phyloP scores from a whole-genome alignment of 2,888 invertebrate species.

The Ametastegia equiseti region DNA sequence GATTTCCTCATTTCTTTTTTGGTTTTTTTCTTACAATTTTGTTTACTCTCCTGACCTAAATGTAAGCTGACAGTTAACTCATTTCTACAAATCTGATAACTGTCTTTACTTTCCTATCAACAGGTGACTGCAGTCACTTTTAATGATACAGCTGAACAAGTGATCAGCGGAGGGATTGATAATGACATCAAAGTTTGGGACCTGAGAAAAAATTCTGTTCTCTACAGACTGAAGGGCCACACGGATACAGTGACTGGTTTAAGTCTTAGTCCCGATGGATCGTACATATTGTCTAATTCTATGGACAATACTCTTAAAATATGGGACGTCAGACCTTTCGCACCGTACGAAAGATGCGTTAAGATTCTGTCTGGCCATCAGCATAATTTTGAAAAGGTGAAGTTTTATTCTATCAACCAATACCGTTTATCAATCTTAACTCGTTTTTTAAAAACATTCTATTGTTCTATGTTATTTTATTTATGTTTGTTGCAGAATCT shows the following conservation, averaged over 20 bases:
- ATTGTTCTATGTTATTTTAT: conserved; percentile 23
- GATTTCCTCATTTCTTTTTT: not conserved
- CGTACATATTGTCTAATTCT: conserved; percentile 94
- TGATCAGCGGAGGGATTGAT: conserved; percentile 97
- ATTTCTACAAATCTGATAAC: not conserved
- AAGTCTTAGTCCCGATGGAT: conserved; percentile 89
- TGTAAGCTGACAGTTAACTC: not conserved
- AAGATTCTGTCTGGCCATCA: conserved; percentile 95
- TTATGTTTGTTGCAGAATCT: conserved; percentile 81
- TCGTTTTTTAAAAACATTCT: too few relatives aligned
- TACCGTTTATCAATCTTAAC: not conserved
- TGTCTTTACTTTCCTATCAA: conserved; percentile 21
- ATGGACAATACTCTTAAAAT: conserved; percentile 98
- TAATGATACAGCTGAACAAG: conserved; percentile 96
- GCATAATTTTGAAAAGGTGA: conserved; percentile 96
- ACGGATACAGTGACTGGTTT: conserved; percentile 97
- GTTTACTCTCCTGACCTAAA: not conserved
- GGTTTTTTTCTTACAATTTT: not conserved
- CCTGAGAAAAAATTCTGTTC: conserved; percentile 89
- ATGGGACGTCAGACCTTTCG: conserved; percentile 98
- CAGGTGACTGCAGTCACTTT: conserved; percentile 91
- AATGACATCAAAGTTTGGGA: conserved; percentile 99
- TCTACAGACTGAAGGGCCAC: conserved; percentile 94
- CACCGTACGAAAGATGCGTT: conserved; percentile 94
- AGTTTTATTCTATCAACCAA: not conserved